Evolutionary conservation across 2,888 invertebrate genomes (phyloP).

Genomic region (Teleogryllus oceanicus): DNA sequence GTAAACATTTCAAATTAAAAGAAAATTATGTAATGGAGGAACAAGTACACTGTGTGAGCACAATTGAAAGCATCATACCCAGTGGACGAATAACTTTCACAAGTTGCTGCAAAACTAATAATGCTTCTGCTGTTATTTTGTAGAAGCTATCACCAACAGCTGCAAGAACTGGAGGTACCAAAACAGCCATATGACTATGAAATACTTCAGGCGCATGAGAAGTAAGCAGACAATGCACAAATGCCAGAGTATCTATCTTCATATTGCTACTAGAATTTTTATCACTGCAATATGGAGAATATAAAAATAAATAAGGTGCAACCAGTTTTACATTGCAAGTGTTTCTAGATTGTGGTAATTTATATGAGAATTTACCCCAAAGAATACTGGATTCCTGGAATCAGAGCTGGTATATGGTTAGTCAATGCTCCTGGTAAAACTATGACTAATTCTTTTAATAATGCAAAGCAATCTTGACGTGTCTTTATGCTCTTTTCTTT

Average conservation of each 20-base stretch:
- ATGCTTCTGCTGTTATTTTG: slow-evolving; percentile 96
- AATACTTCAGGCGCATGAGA: slow-evolving; percentile 77
- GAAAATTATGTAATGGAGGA: background rate
- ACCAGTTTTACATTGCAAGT: background rate
- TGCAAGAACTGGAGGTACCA: slow-evolving; percentile 80
- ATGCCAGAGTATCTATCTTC: slow-evolving; percentile 94
- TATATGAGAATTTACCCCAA: slow-evolving; percentile 53
- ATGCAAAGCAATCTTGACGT: slow-evolving; percentile 85
- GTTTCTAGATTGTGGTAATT: background rate
- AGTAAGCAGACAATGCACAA: slow-evolving; percentile 78
- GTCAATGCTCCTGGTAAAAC: slow-evolving; percentile 87
- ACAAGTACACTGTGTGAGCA: background rate
- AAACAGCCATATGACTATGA: slow-evolving; percentile 71
- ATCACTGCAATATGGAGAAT: slow-evolving; percentile 56
- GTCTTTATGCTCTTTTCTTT: slow-evolving; percentile 82
- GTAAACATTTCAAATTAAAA: slow-evolving; percentile 1
- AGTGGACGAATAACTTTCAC: slow-evolving; percentile 90
- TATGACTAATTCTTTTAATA: slow-evolving; percentile 84
- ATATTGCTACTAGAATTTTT: slow-evolving; percentile 94
- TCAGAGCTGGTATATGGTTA: slow-evolving; percentile 75
- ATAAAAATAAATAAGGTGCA: background rate
- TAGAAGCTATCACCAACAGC: slow-evolving; percentile 96
- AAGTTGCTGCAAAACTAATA: slow-evolving; percentile 87
- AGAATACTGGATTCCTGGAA: slow-evolving; percentile 86
- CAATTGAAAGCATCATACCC: slow-evolving; percentile 51